These are phyloP conservation scores for Tetraodon nigroviridis DNA, from an alignment of 2,113 vertebrate species.

Conservation along the genomic window DNA sequence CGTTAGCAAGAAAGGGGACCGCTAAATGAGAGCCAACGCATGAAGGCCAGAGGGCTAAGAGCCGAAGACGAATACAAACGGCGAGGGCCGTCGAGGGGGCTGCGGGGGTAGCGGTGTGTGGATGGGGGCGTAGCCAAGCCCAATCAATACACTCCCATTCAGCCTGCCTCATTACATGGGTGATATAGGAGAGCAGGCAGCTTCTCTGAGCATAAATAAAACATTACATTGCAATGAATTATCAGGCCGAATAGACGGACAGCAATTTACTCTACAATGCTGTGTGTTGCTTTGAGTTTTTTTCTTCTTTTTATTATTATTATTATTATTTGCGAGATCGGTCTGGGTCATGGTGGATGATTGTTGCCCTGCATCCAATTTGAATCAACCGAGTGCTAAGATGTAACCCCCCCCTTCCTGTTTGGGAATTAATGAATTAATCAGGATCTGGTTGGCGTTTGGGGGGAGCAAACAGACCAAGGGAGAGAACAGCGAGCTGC, in stretches of 20 bases:
- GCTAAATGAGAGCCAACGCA: constrained; percentile 63
- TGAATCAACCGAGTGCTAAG: constrained; percentile 48
- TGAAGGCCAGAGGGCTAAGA: constrained; percentile 57
- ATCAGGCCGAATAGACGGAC: constrained; percentile 65
- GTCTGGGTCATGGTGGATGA: constrained; percentile 51
- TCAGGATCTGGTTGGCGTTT: constrained; percentile 48
- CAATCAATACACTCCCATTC: constrained; percentile 66
- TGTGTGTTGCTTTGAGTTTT: constrained; percentile 26
- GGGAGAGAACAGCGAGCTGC: constrained; percentile 48
- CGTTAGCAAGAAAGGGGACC: constrained; percentile 54
- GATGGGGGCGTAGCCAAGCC: constrained; percentile 52
- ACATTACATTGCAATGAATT: constrained; percentile 71
- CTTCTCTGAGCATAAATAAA: constrained; percentile 72
- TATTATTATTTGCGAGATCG: constrained; percentile 36
- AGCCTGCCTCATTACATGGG: constrained; percentile 59
- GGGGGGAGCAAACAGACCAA: constrained; percentile 45
- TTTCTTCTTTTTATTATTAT: constrained; percentile 40
- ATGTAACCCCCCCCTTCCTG: constrained; percentile 67
- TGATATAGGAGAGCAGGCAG: constrained; percentile 67
- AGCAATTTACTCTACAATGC: constrained; percentile 63
- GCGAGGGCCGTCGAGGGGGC: constrained; percentile 42
- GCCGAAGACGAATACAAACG: constrained; percentile 62
- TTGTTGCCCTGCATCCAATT: constrained; percentile 68
- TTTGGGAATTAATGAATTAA: constrained; percentile 76
- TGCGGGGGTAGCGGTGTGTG: constrained; percentile 27